Conservation (phyloP, 1,140 invertebrate species). For the Trichonephila clavipes region DNA sequence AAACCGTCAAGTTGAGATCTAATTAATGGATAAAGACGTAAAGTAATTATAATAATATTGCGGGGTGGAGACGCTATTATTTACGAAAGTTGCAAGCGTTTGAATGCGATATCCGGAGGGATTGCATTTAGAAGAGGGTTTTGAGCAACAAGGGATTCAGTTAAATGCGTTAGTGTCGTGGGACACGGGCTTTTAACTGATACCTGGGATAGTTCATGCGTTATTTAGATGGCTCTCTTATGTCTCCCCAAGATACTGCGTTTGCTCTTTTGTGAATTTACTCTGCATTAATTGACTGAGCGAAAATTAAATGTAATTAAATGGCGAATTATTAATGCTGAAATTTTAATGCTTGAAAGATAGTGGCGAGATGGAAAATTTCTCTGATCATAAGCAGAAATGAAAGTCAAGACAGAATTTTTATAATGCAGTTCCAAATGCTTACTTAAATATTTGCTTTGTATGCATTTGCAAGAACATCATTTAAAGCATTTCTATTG, state of each 20-base stretch:
- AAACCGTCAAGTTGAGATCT: constrained; percentile 57
- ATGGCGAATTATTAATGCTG: background rate
- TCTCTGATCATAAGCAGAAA: background rate
- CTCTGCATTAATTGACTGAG: constrained; percentile 8
- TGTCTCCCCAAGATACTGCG: background rate
- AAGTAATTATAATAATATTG: constrained; percentile 69
- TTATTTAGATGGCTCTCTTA: background rate
- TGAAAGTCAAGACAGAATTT: background rate
- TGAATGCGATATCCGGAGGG: constrained; percentile 25
- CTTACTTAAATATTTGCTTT: background rate
- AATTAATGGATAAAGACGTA: constrained; percentile 68
- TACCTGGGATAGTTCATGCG: constrained; percentile 2
- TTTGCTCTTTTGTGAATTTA: constrained; percentile 20
- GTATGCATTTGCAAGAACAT: background rate
- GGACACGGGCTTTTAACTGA: constrained; percentile 33
- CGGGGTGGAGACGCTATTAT: constrained; percentile 31
- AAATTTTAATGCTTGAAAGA: background rate
- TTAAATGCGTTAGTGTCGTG: constrained; percentile 6
- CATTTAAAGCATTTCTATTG: background rate
- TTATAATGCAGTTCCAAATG: background rate
- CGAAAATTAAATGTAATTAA: constrained; percentile 9
- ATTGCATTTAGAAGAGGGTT: background rate
- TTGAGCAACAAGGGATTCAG: background rate
- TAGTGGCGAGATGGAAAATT: background rate
- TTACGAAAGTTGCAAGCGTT: constrained; percentile 21